Conservation (phyloP, 2,113 vertebrate species). For the Edolisoma coerulescens region DNA sequence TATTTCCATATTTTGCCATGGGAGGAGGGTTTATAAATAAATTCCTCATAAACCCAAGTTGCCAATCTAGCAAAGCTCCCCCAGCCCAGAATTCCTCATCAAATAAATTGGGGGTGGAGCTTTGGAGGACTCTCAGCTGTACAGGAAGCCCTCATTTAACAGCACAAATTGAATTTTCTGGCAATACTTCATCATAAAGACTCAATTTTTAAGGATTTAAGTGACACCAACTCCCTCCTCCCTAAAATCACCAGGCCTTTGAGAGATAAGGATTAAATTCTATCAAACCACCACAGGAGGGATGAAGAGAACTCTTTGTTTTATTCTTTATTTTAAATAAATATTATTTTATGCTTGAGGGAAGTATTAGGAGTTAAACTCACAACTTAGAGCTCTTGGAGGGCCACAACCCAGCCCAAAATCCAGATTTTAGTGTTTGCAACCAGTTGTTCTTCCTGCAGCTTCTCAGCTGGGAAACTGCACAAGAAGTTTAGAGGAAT, state of each 20-base stretch:
- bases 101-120: background rate
- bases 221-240: background rate
- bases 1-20: background rate
- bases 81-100: background rate
- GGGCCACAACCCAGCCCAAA: background rate
- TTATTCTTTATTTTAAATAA: background rate
- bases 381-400: background rate
- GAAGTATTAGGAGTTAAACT: background rate
- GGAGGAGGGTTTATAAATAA: background rate
- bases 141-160: background rate
- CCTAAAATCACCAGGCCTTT: background rate
- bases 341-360: background rate
- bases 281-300: background rate
- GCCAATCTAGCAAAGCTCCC: background rate
- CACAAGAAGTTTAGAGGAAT: rapidly evolving
- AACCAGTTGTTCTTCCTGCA: background rate
- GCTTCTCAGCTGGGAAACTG: background rate
- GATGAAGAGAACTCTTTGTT: background rate
- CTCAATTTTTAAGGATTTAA: background rate
- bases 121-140: background rate
- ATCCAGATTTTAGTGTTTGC: background rate
- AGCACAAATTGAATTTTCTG: background rate
- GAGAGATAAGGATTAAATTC: background rate
- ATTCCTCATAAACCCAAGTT: background rate
- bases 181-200: background rate